Conservation (phyloP, 2,888 invertebrate genomes). For the Acleris sparsana region DNA sequence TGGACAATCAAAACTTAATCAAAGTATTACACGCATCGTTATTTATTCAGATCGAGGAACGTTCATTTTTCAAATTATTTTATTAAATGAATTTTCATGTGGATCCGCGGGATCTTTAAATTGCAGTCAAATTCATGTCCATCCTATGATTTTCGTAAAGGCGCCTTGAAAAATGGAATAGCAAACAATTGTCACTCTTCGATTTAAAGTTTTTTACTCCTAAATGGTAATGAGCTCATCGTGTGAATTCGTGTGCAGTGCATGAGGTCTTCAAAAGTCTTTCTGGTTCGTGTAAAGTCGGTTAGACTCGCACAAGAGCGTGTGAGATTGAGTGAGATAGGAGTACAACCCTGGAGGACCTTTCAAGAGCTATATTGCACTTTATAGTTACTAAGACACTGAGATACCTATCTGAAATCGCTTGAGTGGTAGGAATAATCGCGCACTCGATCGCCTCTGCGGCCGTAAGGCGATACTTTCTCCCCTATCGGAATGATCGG, state of each 20-base stretch:
- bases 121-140: background rate
- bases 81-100: slow-evolving; percentile 6
- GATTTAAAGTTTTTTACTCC: too few species aligned
- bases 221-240: too few species aligned
- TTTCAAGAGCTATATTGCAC: too few species aligned
- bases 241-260: too few species aligned
- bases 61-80: slow-evolving; percentile 5
- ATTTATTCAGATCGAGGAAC: slow-evolving; percentile 6
- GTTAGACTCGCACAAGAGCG: too few species aligned
- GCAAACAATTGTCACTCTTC: slow-evolving; percentile 8
- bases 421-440: slow-evolving; percentile 12
- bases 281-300: too few species aligned
- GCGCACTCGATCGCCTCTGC: slow-evolving; percentile 25
- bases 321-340: too few species aligned
- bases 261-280: too few species aligned
- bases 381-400: background rate
- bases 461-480: slow-evolving; percentile 36
- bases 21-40: slow-evolving; percentile 30
- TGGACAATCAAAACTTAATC: slow-evolving; percentile 22
- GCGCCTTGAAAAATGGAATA: slow-evolving; percentile 15
- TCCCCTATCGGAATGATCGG: slow-evolving; percentile 32
- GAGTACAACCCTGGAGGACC: too few species aligned
- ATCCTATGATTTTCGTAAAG: slow-evolving; percentile 8
- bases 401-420: slow-evolving; percentile 2
- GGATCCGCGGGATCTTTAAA: slow-evolving; percentile 12